These are phyloP conservation scores for Monochamus saltuarius DNA, from an alignment of 1,140 invertebrate genomes.

Conservation along the genomic window DNA sequence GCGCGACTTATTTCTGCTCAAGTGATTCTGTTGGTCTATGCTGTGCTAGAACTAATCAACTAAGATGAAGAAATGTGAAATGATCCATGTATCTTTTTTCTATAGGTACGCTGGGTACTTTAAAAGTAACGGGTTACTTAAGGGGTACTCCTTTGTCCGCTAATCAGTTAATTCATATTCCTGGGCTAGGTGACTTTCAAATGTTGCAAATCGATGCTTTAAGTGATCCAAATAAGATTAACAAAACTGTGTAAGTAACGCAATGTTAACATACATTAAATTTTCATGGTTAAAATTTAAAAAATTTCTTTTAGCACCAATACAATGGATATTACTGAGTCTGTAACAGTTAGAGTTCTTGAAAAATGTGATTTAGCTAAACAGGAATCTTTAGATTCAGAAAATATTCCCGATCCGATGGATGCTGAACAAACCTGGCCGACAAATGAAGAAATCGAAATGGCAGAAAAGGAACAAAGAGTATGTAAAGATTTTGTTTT, in stretches of 20 bases:
- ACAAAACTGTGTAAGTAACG: constrained; percentile 52
- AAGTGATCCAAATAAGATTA: constrained; percentile 74
- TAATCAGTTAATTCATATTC: constrained; percentile 86
- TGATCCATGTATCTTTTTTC: constrained; percentile 17
- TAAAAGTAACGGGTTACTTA: constrained; percentile 85
- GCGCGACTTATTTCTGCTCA: too few relatives aligned
- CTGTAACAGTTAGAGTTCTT: constrained; percentile 56
- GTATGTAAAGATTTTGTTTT: constrained; percentile 25
- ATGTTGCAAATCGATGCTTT: constrained; percentile 77
- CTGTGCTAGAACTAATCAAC: too few relatives aligned
- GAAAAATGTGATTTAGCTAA: constrained; percentile 66
- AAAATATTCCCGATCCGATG: constrained; percentile 87
- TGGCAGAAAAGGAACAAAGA: constrained; percentile 64
- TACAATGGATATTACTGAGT: constrained; percentile 22
- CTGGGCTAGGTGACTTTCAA: constrained; percentile 91
- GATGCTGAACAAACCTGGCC: constrained; percentile 96
- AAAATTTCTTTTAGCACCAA: neutral
- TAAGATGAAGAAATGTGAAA: too few relatives aligned
- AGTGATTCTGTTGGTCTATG: too few relatives aligned
- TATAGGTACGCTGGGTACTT: constrained; percentile 61
- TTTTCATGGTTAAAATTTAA: constrained; percentile 4
- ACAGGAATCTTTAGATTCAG: constrained; percentile 75
- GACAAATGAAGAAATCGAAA: constrained; percentile 83
- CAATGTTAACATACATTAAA: neutral
- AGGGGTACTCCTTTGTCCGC: constrained; percentile 78